Evolutionary conservation across 2,888 invertebrate genomes (phyloP).

Genomic region (Cotesia congregata): DNA sequence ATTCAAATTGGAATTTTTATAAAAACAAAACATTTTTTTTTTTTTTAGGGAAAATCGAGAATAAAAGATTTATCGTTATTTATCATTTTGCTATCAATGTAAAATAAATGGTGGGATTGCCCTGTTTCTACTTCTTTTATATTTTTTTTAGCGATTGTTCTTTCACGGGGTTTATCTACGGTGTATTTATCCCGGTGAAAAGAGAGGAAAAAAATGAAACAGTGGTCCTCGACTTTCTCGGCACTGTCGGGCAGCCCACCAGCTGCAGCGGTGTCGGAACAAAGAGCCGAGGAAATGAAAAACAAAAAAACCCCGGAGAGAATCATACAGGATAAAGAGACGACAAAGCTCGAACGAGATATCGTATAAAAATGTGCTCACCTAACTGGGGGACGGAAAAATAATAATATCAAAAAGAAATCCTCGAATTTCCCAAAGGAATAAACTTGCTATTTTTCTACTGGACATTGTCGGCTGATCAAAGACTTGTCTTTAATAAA

Average conservation of each 20-base stretch:
- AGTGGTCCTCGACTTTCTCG: conserved; percentile 22
- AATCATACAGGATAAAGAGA: conserved; percentile 30
- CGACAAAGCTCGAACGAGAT: conserved; percentile 34
- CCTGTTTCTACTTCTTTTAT: conserved; percentile 17
- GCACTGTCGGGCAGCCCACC: conserved; percentile 10
- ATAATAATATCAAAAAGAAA: conserved; percentile 43
- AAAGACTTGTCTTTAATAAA: conserved; percentile 29
- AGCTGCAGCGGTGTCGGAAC: conserved; percentile 9
- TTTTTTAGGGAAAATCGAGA: not conserved
- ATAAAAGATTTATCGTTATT: not conserved
- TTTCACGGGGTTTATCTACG: conserved; percentile 15
- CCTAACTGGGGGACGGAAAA: conserved; percentile 32
- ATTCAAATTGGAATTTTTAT: no score
- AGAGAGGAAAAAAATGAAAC: conserved; percentile 32
- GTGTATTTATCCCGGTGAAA: conserved; percentile 25
- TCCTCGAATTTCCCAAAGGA: conserved; percentile 49
- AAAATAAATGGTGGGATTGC: conserved; percentile 24
- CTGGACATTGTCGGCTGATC: not conserved
- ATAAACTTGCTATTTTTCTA: conserved; percentile 29
- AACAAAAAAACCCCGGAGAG: conserved; percentile 25
- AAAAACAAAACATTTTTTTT: not conserved
- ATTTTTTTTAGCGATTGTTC: conserved; percentile 29
- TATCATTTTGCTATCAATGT: not conserved
- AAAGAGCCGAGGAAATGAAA: not conserved
- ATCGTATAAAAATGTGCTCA: conserved; percentile 42